Conservation (phyloP, 2,888 invertebrate genomes). For the Mimachlamys varia region DNA sequence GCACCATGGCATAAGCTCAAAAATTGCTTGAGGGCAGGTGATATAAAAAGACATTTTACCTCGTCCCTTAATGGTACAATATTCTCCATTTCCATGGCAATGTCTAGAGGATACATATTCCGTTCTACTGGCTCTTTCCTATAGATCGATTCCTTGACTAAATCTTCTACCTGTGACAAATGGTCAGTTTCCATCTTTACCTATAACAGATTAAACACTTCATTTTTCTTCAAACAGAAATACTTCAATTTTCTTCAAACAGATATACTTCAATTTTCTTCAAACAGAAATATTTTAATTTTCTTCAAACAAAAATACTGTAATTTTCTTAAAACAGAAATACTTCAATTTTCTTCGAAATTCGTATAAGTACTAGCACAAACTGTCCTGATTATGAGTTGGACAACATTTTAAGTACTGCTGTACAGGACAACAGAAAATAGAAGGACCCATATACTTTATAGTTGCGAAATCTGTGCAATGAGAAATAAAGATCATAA, state of each 20-base stretch:
- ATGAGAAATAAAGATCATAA: no score
- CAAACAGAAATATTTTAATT: neutral
- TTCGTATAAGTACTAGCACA: no score
- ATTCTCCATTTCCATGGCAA: conserved; percentile 53
- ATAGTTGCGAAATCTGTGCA: no score
- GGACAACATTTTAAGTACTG: no score
- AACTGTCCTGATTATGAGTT: no score
- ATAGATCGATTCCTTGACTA: conserved; percentile 54
- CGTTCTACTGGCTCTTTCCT: conserved; percentile 52
- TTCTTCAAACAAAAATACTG: no score
- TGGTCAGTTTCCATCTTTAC: conserved; percentile 51
- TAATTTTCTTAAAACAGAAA: no score
- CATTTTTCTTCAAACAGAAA: conserved; percentile 4
- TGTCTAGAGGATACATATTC: conserved; percentile 52
- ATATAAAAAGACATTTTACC: conserved; percentile 42
- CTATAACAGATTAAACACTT: conserved; percentile 48
- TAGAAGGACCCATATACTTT: no score
- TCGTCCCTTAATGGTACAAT: conserved; percentile 58
- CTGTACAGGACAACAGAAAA: no score
- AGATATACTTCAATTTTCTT: no score
- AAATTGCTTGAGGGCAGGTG: no score
- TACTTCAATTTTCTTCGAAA: neutral
- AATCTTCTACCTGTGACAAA: conserved; percentile 52
- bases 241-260: neutral
- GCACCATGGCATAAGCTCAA: no score